phyloP scores from a whole-genome alignment of 2,797 vertebrate species.

The Chelon auratus region DNA sequence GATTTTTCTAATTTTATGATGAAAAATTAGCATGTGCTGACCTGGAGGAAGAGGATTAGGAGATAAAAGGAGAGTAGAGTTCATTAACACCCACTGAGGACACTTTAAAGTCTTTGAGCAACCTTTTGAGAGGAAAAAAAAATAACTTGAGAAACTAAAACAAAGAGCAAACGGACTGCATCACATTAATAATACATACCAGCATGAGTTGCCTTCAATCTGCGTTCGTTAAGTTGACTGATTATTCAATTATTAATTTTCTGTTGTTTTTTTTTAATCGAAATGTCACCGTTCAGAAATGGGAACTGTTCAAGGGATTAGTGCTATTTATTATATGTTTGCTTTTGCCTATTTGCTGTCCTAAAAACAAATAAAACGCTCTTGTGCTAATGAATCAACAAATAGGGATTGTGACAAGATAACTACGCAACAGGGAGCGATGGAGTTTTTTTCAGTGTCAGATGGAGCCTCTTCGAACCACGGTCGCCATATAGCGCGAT shows the following conservation, averaged over 20 bases:
- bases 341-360: not conserved
- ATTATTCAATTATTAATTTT: constrained; percentile 60
- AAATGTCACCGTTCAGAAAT: constrained; percentile 57
- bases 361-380: not conserved
- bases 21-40: constrained; percentile 53
- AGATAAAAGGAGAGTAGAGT: constrained; percentile 59
- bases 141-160: constrained; percentile 38
- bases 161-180: constrained; percentile 37
- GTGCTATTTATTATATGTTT: constrained; percentile 6
- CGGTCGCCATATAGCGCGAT: constrained; percentile 31
- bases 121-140: constrained; percentile 10
- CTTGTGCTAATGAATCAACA: constrained; percentile 2
- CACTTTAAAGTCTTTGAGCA: constrained; percentile 49
- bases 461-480: constrained; percentile 7
- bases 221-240: constrained; percentile 59
- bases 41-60: constrained; percentile 57
- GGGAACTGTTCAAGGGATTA: constrained; percentile 29
- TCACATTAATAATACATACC: constrained; percentile 53
- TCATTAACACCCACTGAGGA: constrained; percentile 51
- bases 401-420: not conserved
- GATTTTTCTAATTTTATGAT: constrained; percentile 18
- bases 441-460: constrained; percentile 23
- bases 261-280: constrained; percentile 28
- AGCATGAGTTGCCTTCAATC: constrained; percentile 45
- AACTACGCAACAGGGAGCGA: not conserved